A percentile compares a stretch with the other conserved stretches of the same genome.
Conservation (phyloP, 2,888 invertebrate genomes). For the Pseudococcus longispinus region DNA sequence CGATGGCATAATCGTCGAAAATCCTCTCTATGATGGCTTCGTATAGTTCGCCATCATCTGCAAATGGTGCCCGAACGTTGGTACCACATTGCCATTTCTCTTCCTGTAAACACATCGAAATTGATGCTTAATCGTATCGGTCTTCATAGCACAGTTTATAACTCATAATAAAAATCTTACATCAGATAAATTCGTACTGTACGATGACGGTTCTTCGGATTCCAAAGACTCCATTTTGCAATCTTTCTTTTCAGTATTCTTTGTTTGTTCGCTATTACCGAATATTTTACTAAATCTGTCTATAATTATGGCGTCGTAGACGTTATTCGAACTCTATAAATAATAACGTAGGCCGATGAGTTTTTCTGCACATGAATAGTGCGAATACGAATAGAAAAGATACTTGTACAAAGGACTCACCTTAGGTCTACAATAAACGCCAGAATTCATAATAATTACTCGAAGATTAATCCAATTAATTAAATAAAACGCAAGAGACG, state of each 20-base stretch:
- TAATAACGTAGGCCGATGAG: too few relatives aligned
- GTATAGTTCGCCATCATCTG: conserved; percentile 20
- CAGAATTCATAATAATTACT: not conserved
- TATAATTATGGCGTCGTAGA: not conserved
- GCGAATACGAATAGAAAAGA: not conserved
- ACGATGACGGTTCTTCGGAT: not conserved
- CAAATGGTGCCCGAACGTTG: conserved; percentile 23
- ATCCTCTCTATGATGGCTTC: conserved; percentile 38
- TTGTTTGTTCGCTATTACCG: not conserved
- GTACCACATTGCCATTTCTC: not conserved
- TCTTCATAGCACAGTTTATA: not conserved
- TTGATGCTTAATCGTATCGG: not conserved
- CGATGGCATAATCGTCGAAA: conserved; percentile 15
- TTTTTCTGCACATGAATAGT: not conserved
- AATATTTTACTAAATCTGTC: not conserved
- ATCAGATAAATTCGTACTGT: not conserved
- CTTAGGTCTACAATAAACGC: not conserved
- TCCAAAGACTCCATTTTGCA: not conserved
- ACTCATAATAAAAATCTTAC: not conserved
- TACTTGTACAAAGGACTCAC: not conserved
- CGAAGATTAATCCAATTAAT: too few relatives aligned
- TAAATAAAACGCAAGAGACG: too few relatives aligned
- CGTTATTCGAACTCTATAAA: not conserved
- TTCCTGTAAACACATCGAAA: not conserved
- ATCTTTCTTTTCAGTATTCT: not conserved